A percentile compares a stretch with the other conserved stretches of the same genome.
phyloP scores from a whole-genome alignment of 1,140 invertebrate genomes.

The Drosophila kurseongensis region DNA sequence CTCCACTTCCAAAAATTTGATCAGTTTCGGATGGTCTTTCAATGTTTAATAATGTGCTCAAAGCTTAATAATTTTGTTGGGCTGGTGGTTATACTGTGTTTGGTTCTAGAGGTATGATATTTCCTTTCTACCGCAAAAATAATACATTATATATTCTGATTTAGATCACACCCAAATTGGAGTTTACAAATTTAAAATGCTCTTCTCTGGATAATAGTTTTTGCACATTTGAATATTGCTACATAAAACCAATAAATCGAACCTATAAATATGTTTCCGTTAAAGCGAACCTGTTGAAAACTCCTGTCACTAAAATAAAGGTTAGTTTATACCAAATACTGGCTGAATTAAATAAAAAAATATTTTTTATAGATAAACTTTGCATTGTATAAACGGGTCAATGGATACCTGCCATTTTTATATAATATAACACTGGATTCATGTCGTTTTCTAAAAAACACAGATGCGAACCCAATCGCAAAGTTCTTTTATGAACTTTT shows the following conservation, averaged over 20 bases:
- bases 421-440: too few relatives aligned
- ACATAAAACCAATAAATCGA: constrained; percentile 26
- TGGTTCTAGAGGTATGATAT: not conserved
- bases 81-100: not conserved
- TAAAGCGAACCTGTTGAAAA: not conserved
- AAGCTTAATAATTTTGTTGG: not conserved
- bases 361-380: constrained; percentile 11
- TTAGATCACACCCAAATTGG: not conserved
- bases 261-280: constrained; percentile 17
- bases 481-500: too few relatives aligned
- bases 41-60: too few relatives aligned
- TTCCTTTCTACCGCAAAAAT: not conserved
- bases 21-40: too few relatives aligned
- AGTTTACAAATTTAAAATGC: constrained; percentile 20
- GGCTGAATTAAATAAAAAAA: too few relatives aligned
- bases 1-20: too few relatives aligned
- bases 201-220: not conserved
- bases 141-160: too few relatives aligned
- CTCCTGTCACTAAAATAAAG: constrained; percentile 8
- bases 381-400: not conserved
- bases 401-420: constrained; percentile 13
- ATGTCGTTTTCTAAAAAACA: too few relatives aligned
- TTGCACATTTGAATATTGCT: constrained; percentile 19
- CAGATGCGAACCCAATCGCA: too few relatives aligned
- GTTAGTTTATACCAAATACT: not conserved